Evolutionary conservation across 2,888 invertebrate genomes (phyloP), one percentile per base, ranked within the genome.

Genomic region (Oscheius onirici): DNA sequence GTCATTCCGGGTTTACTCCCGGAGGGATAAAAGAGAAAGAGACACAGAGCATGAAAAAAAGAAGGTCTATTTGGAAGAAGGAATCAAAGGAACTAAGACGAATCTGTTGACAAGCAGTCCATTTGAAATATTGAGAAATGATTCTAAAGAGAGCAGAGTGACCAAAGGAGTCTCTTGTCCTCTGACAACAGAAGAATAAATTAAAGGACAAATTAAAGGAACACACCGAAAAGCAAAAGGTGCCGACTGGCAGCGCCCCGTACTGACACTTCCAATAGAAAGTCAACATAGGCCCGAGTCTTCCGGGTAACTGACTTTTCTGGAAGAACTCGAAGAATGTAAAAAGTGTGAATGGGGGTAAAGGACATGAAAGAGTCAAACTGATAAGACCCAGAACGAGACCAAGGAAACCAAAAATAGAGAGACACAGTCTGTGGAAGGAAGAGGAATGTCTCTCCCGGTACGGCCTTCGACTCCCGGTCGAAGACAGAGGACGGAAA

Each of bases 301-400:
- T 63, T 63, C 63, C 63, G 63, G 63, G 49, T 63, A 26, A 10
- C 34, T n/a, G n/a, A n/a, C n/a, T n/a, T n/a, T n/a, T n/a, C n/a
- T n/a, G n/a, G n/a, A n/a, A n/a, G n/a, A 34, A 34, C 8, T 34
- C 5, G 34, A 34, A 34, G 34, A 34, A 34, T 34, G 34, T 8
- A 34, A 34, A 34, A 49, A 10, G 22, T 10, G 17, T 3, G 17
- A 49, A 17, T 15, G 49, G 17, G n/a, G 10, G n/a, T 10, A 49
- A 49, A 49, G 49, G 17, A 22, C 22, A 10, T 44, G 49, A 49
- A 49, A 49, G 8, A 17, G 49, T 34, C 34, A 34, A 34, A 8
- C 34, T 34, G 34, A 34, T 34, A 34, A 34, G 34, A 34, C 34
- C 13, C 46, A 13, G n/a, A 46, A 46, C 2, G 22, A 49, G 17